Base-by-base conservation (phyloP, 2,888 invertebrate genomes). In the Melinopterus prodromus region DNA sequence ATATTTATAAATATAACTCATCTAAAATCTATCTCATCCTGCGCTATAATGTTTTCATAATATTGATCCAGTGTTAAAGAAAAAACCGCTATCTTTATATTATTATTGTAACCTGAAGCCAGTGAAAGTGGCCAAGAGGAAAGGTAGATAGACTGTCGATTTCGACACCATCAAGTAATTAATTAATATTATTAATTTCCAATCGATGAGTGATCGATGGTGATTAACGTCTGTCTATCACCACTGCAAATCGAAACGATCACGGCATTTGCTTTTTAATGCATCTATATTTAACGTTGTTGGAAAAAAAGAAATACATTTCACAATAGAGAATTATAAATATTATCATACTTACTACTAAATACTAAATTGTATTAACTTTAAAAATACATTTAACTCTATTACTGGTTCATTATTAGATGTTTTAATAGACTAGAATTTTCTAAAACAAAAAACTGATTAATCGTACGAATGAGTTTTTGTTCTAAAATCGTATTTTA, bases 401-500 rank as follows among this genome's bases (percentile, higher is more conserved):
- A 26, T 26, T 26, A 26, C 26, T 26, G 26, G 26, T 26, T 26
- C 26, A 26, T 26, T 26, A 26, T 26, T 26, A 26, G 5, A 53
- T 1, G 5, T 53, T 53, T 53, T n/a, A 70, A 70, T 16, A 71
- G 71, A 71, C 71, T 71, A 71, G 71, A 71, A 35, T 35, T 35
- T 35, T 36, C 14, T 12, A 76, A 36, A 76, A 76, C 35, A 37
- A 76, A 9, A 6, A 76, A 37, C 53, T 6, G 6, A 38, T 38
- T 53, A 12, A 76, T 74, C 74, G 35, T 35, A 80, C 15, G 85
- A 86, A 83, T 88, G 88, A 12, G 85, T 87, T 82, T 87, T 87
- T 75, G 88, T 89, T 82, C 88, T 85, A 84, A 89, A 89, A 85
- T 89, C 89, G 82, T 88, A 88, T 82, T 87, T 87, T 16, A 88